phyloP scores from a whole-genome alignment of 2,888 invertebrate genomes.

The Harmothoe impar region DNA sequence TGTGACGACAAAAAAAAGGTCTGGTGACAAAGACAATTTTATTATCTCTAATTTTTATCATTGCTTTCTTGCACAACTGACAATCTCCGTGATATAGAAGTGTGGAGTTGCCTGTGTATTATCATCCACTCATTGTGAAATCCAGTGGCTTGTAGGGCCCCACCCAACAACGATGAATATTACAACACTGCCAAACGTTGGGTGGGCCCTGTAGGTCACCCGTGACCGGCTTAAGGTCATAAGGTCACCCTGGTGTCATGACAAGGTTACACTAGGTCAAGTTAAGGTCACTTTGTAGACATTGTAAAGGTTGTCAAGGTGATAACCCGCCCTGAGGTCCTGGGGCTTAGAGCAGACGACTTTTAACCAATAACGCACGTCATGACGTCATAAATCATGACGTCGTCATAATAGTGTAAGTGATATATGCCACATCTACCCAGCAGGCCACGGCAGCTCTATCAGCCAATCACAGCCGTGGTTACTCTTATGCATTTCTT shows the following conservation, averaged over 20 bases:
- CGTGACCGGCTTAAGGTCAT: background rate
- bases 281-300: background rate
- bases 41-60: background rate
- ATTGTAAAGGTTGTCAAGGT: background rate
- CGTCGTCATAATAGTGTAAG: background rate
- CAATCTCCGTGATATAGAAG: background rate
- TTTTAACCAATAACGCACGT: background rate
- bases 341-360: conserved; percentile 26
- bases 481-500: conserved; percentile 55
- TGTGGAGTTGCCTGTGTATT: background rate
- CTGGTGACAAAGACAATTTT: background rate
- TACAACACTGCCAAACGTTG: conserved; percentile 55
- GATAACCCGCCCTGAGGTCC: conserved; percentile 58
- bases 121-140: background rate
- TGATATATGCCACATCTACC: background rate
- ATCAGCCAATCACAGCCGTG: conserved; percentile 20
- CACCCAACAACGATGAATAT: conserved; percentile 27
- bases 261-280: background rate
- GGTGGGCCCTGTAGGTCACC: conserved; percentile 11
- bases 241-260: background rate
- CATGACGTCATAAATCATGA: background rate
- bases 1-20: background rate
- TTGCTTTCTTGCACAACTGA: background rate
- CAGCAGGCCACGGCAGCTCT: conserved; percentile 10
- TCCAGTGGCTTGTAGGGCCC: background rate